These are phyloP conservation scores for Euura saliciscinereae DNA, from an alignment of 1,140 invertebrate genomes.

Conservation along the genomic window DNA sequence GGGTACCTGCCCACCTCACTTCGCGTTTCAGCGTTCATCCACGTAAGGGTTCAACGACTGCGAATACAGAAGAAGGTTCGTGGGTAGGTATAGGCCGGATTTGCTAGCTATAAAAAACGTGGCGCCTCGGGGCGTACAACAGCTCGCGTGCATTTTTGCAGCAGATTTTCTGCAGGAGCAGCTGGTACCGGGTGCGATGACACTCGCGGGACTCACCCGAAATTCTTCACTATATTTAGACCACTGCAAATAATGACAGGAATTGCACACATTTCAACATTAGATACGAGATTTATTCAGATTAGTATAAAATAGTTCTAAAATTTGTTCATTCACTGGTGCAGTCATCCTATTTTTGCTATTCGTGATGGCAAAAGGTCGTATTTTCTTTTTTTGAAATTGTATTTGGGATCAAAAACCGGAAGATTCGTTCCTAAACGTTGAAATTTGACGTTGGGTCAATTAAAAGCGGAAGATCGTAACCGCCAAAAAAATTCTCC, in stretches of 20 bases:
- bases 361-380: too few relatives aligned
- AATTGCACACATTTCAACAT: neutral
- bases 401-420: too few relatives aligned
- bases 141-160: neutral
- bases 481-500: too few relatives aligned
- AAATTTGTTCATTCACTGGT: neutral
- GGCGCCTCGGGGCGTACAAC: neutral
- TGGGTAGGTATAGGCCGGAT: neutral
- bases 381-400: too few relatives aligned
- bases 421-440: too few relatives aligned
- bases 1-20: neutral
- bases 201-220: neutral
- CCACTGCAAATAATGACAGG: neutral
- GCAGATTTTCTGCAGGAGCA: neutral
- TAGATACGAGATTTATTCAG: neutral
- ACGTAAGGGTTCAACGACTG: slow-evolving; percentile 1
- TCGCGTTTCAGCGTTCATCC: neutral
- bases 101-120: slow-evolving; percentile 5
- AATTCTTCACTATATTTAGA: neutral
- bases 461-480: too few relatives aligned
- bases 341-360: too few relatives aligned
- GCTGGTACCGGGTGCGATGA: neutral
- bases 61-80: neutral
- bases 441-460: too few relatives aligned
- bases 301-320: neutral